Evolutionary conservation across 2,113 vertebrate genomes (phyloP).

Genomic region (Phalacrocorax pelagicus): DNA sequence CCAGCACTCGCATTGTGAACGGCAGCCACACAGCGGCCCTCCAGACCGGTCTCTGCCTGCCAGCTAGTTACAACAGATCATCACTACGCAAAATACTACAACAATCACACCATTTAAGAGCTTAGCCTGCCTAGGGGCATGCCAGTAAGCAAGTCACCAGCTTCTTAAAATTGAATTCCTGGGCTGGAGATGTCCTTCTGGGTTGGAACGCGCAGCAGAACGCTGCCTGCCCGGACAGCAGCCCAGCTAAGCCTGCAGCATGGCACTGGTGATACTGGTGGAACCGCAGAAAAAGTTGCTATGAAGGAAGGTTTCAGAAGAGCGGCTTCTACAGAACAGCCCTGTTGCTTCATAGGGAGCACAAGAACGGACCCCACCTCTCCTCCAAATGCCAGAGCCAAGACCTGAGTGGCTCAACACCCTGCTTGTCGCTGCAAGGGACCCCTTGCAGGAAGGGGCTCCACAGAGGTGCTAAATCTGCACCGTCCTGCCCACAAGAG

Average conservation of each 20-base stretch:
- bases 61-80: slow-evolving; percentile 44
- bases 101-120: slow-evolving; percentile 45
- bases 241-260: background rate
- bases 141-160: slow-evolving; percentile 39
- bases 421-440: background rate
- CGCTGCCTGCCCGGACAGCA: background rate
- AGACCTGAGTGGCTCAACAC: background rate
- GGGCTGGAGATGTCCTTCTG: background rate
- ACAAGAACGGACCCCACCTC: background rate
- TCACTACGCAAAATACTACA: slow-evolving; percentile 14
- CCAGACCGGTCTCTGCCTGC: slow-evolving; percentile 51
- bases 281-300: background rate
- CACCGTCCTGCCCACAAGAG: background rate
- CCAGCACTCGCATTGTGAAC: background rate
- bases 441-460: background rate
- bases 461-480: background rate
- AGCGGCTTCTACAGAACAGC: background rate
- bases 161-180: background rate
- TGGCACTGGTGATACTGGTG: background rate
- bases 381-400: background rate
- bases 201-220: background rate
- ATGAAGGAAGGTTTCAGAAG: background rate
- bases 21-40: slow-evolving; percentile 21
- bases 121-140: slow-evolving; percentile 24
- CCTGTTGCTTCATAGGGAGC: background rate